phyloP scores from a whole-genome alignment of 2,113 vertebrate species.

The Glaucomys volans region DNA sequence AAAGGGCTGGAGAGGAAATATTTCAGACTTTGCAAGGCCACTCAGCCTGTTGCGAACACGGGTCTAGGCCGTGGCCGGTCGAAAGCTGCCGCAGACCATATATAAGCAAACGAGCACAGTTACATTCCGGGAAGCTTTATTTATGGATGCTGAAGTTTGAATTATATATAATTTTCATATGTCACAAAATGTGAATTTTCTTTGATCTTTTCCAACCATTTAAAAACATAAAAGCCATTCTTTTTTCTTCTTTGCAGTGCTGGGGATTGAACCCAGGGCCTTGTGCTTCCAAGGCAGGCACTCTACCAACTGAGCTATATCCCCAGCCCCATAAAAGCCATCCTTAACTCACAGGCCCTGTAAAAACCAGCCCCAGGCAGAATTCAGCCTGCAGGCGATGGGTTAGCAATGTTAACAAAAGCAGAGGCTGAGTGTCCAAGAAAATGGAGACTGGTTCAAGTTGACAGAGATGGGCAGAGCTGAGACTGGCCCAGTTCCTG shows the following conservation, averaged over 20 bases:
- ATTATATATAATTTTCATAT: background rate
- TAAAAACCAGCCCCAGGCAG: background rate
- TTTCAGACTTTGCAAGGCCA: background rate
- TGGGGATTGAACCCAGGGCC: no score
- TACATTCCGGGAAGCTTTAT: background rate
- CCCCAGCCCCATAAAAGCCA: background rate
- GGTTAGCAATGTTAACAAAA: background rate
- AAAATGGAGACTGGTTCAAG: background rate
- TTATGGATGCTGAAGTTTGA: background rate
- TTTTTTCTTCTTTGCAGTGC: no score
- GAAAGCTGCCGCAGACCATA: background rate
- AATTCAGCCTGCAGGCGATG: background rate
- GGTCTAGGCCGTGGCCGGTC: background rate
- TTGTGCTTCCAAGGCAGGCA: no score
- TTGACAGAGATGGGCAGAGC: background rate
- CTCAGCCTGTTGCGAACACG: accelerated
- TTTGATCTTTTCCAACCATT: slow-evolving; percentile 19
- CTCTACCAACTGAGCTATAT: no score
- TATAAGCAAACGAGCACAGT: background rate
- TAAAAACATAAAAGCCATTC: slow-evolving; percentile 8
- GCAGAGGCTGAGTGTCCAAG: background rate
- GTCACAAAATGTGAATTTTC: slow-evolving; percentile 1
- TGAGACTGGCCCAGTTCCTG: background rate
- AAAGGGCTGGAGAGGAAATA: background rate
- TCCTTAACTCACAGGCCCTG: background rate